Conservation (phyloP, 2,797 vertebrate species). For the Onychomys torridus region DNA sequence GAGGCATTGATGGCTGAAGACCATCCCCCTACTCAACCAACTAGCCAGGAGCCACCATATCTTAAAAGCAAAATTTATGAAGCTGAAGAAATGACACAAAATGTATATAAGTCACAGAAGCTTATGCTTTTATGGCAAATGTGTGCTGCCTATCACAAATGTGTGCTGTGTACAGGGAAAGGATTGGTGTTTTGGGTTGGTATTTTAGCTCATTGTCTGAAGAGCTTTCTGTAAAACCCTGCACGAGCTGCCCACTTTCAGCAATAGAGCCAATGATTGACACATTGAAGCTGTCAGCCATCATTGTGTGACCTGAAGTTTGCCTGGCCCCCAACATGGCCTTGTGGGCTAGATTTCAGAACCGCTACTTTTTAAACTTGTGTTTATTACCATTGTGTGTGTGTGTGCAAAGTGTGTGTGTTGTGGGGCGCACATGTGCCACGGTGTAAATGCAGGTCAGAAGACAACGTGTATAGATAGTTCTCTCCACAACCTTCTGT, state of each 20-base stretch:
- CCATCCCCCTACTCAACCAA: not conserved
- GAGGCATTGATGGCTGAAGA: not conserved
- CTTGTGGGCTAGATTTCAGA: slow-evolving; percentile 13
- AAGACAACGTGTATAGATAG: not conserved
- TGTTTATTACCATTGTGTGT: not conserved
- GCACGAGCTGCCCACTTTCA: not conserved
- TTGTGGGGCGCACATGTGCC: no score
- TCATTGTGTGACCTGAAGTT: not conserved
- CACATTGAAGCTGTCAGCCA: not conserved
- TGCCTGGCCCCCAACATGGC: not conserved
- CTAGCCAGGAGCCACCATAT: not conserved
- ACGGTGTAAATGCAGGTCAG: not conserved
- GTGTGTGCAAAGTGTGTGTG: not conserved
- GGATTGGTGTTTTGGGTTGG: not conserved
- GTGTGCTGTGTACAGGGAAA: not conserved
- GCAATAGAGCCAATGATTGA: no score
- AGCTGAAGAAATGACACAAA: not conserved
- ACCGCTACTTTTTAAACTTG: not conserved
- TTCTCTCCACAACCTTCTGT: not conserved
- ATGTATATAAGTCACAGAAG: not conserved
- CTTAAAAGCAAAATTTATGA: slow-evolving; percentile 42
- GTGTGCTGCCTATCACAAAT: not conserved
- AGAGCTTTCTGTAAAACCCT: not conserved
- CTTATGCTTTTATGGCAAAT: not conserved
- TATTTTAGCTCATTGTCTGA: not conserved